Evolutionary conservation across 2,888 invertebrate genomes (phyloP), one percentile per base, ranked within the genome.

Genomic region (Idaea aversata): DNA sequence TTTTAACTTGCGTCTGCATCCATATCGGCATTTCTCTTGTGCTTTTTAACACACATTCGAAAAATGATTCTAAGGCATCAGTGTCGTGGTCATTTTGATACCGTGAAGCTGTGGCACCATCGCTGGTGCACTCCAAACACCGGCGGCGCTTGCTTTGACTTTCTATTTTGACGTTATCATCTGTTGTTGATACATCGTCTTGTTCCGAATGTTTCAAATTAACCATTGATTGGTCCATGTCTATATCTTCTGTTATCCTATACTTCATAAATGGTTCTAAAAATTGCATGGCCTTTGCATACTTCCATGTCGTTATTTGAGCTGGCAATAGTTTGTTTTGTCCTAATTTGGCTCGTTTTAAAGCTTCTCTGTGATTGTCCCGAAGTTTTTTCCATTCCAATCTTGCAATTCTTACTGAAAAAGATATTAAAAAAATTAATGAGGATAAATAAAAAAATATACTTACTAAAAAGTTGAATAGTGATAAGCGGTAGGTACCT

Each of bases 1-100:
- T 92, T 72, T 92, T 92, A 0, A 92, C 90, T 79, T 90, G 90
- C 2, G 91, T 92, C 77, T 91, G 91, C 88, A 92, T 90, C 89
- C 88, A 90, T 10, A 72, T 77, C 0, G 91, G 91, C 91, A 92
- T 91, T 63, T 85, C 86, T 75, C 86, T 82, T 0, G 91, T 89
- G 60, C 88, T 88, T 72, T 90, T 86, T 58, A 87, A 76, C 61
- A 90, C 84, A 65, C 90, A 90, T 66, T 87, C 87, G 67, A 90
- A 92, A 70, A 92, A 92, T 15, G 90, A 86, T 65, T 88, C 88
- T 34, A 92, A 76, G 3, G 90, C 89, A 63, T 89, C 88, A 5
- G 79, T 72, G 1, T 85, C 82, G 57, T 76, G 74, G 61, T 75
- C 74, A 57, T 69, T 69, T 70, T 72, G 65, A 16, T 69, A 35